phyloP scores from a whole-genome alignment of 2,113 vertebrate genomes.

The Gallinago jamesoni region DNA sequence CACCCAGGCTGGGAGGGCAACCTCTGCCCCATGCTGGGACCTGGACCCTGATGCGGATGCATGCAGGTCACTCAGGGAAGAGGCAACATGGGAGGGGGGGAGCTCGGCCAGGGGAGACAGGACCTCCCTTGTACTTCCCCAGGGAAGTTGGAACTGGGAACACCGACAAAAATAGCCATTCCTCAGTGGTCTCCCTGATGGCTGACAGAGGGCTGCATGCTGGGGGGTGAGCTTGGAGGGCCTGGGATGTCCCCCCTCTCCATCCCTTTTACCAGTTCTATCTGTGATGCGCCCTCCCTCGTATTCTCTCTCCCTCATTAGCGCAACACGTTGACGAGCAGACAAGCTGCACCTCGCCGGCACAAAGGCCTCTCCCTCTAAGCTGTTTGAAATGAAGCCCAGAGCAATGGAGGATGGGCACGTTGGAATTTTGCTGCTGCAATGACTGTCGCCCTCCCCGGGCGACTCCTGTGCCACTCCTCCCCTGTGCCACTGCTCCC shows the following conservation, averaged over 20 bases:
- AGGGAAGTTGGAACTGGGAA: not conserved
- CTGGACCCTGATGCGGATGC: not conserved
- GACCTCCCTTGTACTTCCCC: not conserved
- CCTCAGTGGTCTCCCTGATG: not conserved
- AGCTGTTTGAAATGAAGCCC: not conserved
- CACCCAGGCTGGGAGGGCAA: not conserved
- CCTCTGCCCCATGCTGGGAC: not conserved
- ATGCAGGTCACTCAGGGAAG: not conserved
- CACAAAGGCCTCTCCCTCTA: not conserved
- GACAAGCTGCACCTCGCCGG: not conserved
- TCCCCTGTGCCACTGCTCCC: not conserved
- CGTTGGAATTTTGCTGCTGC: not conserved
- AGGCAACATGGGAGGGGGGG: not conserved
- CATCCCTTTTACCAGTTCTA: not conserved
- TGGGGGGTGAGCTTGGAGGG: not conserved
- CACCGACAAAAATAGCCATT: not conserved
- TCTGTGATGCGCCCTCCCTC: not conserved
- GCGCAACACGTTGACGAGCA: not conserved
- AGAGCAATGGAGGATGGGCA: not conserved
- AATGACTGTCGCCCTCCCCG: not conserved
- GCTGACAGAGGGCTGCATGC: not conserved
- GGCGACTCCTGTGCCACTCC: accelerated
- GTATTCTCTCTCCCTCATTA: not conserved
- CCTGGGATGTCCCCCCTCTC: not conserved
- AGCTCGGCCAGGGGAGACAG: not conserved